Evolutionary conservation across 2,797 vertebrate genomes (phyloP).

Genomic region (Chlorospingus flavigularis): DNA sequence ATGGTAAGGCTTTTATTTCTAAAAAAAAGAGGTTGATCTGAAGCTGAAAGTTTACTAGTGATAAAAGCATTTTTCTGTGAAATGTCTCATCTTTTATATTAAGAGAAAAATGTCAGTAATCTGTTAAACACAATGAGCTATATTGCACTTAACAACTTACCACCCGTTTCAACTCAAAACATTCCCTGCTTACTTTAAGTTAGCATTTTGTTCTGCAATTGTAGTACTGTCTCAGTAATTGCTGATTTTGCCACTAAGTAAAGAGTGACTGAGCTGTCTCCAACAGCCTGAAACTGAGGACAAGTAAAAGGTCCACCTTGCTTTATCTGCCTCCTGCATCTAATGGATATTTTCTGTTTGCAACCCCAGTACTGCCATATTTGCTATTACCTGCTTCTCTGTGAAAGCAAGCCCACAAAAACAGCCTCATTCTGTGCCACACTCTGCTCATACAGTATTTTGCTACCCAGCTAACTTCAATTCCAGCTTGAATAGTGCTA

Average conservation of each 20-base stretch:
- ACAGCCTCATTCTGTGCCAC: not conserved
- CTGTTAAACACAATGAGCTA: not conserved
- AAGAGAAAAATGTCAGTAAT: not conserved
- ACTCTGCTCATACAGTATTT: not conserved
- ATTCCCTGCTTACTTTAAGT: not conserved
- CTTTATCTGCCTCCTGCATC: not conserved
- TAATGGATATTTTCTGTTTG: slow-evolving; percentile 26
- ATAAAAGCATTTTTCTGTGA: not conserved
- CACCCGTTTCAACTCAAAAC: not conserved
- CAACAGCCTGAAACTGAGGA: not conserved
- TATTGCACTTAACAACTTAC: not conserved
- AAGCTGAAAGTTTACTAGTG: not conserved
- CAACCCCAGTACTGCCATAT: not conserved
- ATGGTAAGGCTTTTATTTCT: not conserved
- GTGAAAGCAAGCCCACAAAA: not conserved
- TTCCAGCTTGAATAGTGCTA: not conserved
- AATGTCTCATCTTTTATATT: not conserved
- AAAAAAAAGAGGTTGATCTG: not conserved
- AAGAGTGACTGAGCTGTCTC: not conserved
- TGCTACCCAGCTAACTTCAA: not conserved
- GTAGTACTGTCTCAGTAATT: not conserved
- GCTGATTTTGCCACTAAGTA: not conserved
- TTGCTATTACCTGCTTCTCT: not conserved
- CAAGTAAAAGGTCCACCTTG: not conserved
- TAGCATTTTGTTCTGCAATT: not conserved